Base-by-base conservation (phyloP, 2,113 vertebrate species). In the Boleophthalmus pectinirostris region DNA sequence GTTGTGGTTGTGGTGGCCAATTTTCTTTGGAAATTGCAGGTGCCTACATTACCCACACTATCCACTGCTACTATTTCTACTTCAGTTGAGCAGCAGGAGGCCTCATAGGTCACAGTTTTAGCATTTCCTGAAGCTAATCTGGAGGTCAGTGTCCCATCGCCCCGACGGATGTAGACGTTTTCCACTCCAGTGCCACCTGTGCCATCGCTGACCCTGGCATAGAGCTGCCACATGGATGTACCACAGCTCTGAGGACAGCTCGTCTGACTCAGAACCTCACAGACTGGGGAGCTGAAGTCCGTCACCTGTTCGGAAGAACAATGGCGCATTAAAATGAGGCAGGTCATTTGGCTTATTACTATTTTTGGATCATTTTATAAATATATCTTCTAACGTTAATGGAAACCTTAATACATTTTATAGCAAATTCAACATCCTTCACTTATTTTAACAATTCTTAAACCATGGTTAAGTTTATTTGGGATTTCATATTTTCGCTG, bases 1-100 rank as follows among this genome's bases (percentile, higher is more conserved):
- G 23, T 1, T 2, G 3, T 21, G 3, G 6, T 15, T 5, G 1
- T 6, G 16, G 14, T 61, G 24, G 49, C 0, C 16, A 15, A 14
- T 65, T 23, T 4, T 38, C 14, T 24, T 65, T 88, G 47, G 43
- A 46, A 83, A 33, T 20, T 38, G 60, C 91, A 93, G 10, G 69
- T 29, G 21, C 61, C 89, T 0, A 80, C 80, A 2, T 93, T 92
- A 35, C 91, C 91, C 33, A 84, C 90, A 0, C 21, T 63, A 24
- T 92, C 93, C 53, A 90, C 88, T 13, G 70, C 86, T 73, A 77
- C 38, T 35, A 93, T 69, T 75, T 88, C 81, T 61, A 90, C 47
- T 0, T 82, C 72, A 6, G 83, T 74, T 0, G 78, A 70, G 14
- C 84, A 89, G 73, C 92, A 93, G 14, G 87, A 87, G 0, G 87